Base-by-base conservation (phyloP, 2,113 vertebrate genomes). In the Lates calcarifer region DNA sequence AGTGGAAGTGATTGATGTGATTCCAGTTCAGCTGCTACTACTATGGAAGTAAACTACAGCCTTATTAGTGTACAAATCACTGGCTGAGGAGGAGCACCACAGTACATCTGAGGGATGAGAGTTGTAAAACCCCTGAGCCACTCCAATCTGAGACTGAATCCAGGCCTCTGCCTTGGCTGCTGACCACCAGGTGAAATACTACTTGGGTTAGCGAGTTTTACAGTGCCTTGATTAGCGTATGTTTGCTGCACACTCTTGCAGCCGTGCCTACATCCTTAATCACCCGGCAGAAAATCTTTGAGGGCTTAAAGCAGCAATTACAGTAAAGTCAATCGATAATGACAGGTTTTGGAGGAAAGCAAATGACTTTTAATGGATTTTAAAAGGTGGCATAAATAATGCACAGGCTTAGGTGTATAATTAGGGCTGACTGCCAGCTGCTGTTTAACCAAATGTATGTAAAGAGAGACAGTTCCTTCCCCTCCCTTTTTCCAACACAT, bases 371-470 rank as follows among this genome's bases (percentile, higher is more conserved):
- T 89, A 95, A 94, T 94, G 92, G 93, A 89, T 94, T 94, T 93
- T 93, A 94, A 94, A 94, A 90, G 77, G 84, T 81, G 78, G 77
- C 82, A 93, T 94, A 95, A 94, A 95, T 95, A 93, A 95, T 94
- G 88, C 93, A 95, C 82, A 10, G 70, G 37, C 89, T 82, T 74
- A 83, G 73, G 85, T 90, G 87, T 93, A 86, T 94, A 93, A 94
- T 92, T 91, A 94, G 77, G 18, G 67, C 62, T 60, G 81, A 87
- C 82, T 51, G 77, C 85, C 81, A 84, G 82, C 87, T 89, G 79
- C 83, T 87, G 82, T 93, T 93, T 91, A 93, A 92, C 89, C 84
- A 83, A 92, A 89, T 92, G 69, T 83, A 90, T 87, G 84, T 81
- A 85, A 86, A 82, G 64, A 80, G 39, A 79, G 69, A 66, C 63